phyloP scores from a whole-genome alignment of 2,888 invertebrate species.

The Diploptera punctata region DNA sequence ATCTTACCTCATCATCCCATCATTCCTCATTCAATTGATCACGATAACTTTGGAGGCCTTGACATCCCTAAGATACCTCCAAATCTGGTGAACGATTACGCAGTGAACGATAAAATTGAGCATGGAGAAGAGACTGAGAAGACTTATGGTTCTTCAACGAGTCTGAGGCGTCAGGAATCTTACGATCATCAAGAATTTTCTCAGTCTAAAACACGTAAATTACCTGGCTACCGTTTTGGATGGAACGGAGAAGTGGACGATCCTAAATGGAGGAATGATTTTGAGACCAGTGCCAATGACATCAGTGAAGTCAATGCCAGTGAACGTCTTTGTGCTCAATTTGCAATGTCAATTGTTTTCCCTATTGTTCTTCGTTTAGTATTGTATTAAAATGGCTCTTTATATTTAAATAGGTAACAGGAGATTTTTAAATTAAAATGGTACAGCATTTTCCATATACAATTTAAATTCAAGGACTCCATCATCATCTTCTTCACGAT shows the following conservation, averaged over 20 bases:
- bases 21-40: background rate
- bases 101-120: background rate
- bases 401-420: no score
- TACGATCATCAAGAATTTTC: slow-evolving; percentile 36
- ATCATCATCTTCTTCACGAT: no score
- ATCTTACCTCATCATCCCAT: background rate
- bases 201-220: slow-evolving; percentile 13
- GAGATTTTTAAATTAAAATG: no score
- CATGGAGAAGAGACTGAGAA: background rate
- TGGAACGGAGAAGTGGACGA: background rate
- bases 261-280: background rate
- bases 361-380: no score
- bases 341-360: no score
- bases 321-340: no score
- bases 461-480: no score
- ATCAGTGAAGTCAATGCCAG: slow-evolving; percentile 27
- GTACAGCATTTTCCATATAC: no score
- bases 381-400: no score
- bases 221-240: background rate
- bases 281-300: slow-evolving; percentile 40
- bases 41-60: background rate
- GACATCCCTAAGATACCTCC: background rate
- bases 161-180: slow-evolving; percentile 29
- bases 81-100: slow-evolving; percentile 1
- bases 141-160: slow-evolving; percentile 17